phyloP scores from a whole-genome alignment of 2,797 vertebrate species.

The Enteromius fasciolatus region DNA sequence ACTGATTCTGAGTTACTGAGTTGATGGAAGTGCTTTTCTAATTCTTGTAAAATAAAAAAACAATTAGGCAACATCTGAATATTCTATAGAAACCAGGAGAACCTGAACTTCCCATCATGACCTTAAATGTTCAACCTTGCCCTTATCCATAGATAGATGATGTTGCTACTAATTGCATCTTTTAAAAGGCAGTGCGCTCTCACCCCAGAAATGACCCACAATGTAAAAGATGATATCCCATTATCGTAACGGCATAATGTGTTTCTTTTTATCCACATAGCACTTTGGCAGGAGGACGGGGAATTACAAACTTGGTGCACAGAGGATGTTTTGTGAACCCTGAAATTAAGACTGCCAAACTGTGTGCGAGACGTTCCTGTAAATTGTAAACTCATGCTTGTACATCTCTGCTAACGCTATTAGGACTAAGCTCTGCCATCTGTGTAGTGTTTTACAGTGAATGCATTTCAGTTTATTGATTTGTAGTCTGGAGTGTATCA shows the following conservation, averaged over 20 bases:
- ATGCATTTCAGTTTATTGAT: slow-evolving; percentile 33
- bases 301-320: slow-evolving; percentile 24
- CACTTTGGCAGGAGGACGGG: slow-evolving; percentile 27
- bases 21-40: background rate
- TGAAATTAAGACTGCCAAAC: slow-evolving; percentile 40
- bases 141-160: slow-evolving; percentile 26
- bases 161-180: slow-evolving; percentile 43
- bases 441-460: slow-evolving; percentile 11
- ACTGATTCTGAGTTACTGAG: background rate
- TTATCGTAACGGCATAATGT: slow-evolving; percentile 49
- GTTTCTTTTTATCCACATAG: slow-evolving; percentile 28
- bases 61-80: background rate
- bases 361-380: slow-evolving; percentile 8
- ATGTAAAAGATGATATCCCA: slow-evolving; percentile 42
- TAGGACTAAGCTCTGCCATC: slow-evolving; percentile 20
- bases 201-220: slow-evolving; percentile 43
- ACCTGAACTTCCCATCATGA: background rate
- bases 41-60: background rate
- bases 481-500: slow-evolving; percentile 29
- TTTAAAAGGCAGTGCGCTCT: slow-evolving; percentile 18
- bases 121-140: slow-evolving; percentile 28
- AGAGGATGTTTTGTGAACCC: slow-evolving; percentile 34
- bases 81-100: background rate
- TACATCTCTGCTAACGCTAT: slow-evolving; percentile 26
- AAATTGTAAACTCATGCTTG: slow-evolving; percentile 32